Conservation (phyloP, 2,888 invertebrate genomes). For the Xylocampa areola region DNA sequence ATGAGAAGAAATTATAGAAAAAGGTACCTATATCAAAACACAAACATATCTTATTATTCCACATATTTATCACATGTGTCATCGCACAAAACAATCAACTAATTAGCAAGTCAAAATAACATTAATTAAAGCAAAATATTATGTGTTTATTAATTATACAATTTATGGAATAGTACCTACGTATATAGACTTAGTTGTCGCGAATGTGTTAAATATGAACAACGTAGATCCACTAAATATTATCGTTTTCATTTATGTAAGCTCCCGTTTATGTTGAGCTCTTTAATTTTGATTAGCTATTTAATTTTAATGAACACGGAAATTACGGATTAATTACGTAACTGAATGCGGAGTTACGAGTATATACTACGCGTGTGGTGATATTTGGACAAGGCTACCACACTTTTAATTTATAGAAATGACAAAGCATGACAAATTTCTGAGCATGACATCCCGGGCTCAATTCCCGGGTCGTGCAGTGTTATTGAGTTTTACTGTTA, state of each 20-base stretch:
- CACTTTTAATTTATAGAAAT: constrained; percentile 19
- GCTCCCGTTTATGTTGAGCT: not conserved
- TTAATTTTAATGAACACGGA: not conserved
- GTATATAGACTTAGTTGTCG: not conserved
- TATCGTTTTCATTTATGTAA: not conserved
- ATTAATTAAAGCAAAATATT: not conserved
- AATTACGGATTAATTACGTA: not conserved
- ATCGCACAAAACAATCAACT: not conserved
- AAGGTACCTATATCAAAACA: too few species aligned
- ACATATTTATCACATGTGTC: not conserved
- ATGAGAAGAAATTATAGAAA: too few species aligned
- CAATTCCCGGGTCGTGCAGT: too few species aligned
- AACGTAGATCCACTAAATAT: not conserved
- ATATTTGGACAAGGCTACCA: not conserved
- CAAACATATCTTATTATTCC: too few species aligned
- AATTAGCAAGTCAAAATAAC: constrained; percentile 1
- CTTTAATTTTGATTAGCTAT: constrained; percentile 4
- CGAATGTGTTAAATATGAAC: not conserved
- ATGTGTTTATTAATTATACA: not conserved
- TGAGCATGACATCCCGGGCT: too few species aligned
- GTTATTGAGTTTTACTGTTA: too few species aligned
- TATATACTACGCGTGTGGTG: too few species aligned
- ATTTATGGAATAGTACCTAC: not conserved
- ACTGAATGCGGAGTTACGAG: not conserved
- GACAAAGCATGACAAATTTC: too few species aligned